Evolutionary conservation across 2,888 invertebrate genomes (phyloP), one percentile per base, ranked within the genome.

Genomic region (Phania funesta): DNA sequence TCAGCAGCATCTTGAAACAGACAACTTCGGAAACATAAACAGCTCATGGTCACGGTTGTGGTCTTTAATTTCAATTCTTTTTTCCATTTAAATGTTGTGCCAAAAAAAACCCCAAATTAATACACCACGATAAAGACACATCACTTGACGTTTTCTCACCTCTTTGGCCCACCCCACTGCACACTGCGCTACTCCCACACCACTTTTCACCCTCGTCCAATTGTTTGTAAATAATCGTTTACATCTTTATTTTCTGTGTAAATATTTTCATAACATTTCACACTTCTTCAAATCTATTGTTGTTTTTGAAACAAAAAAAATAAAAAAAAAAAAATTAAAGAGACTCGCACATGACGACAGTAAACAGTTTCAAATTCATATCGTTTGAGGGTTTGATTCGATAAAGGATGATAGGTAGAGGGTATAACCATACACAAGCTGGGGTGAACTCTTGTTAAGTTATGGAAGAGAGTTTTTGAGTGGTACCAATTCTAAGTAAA

Each of bases 211-310:
- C 50, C 58, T 75, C 65, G 22, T 38, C 44, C 76, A 54, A 60
- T 70, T 70, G 41, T 56, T 58, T 71, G 50, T 60, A 58, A 78
- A 64, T 74, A 71, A 81, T 73, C 83, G 73, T 79, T 85, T 80
- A 83, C 84, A 84, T 77, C 86, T 88, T 86, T 85, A 86, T 87
- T 88, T 86, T 86, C 82, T 87, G 87, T 86, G 84, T 84, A 88
- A 88, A 88, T 88, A 88, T 89, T 88, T 85, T 87, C 85, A 84
- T 87, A 87, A 86, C 85, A 87, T 88, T 87, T 87, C 84, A 81
- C 76, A 78, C 78, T 80, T 71, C 68, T 81, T 70, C 71, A 48
- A 44, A 20, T 65, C 78, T 65, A 41, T 78, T 82, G 78, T 78
- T 74, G 68, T 78, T 48, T 74, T 68, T 74, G 35, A 35, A 38